Base-by-base conservation (phyloP, 2,113 vertebrate species). In the Leiothrix lutea region DNA sequence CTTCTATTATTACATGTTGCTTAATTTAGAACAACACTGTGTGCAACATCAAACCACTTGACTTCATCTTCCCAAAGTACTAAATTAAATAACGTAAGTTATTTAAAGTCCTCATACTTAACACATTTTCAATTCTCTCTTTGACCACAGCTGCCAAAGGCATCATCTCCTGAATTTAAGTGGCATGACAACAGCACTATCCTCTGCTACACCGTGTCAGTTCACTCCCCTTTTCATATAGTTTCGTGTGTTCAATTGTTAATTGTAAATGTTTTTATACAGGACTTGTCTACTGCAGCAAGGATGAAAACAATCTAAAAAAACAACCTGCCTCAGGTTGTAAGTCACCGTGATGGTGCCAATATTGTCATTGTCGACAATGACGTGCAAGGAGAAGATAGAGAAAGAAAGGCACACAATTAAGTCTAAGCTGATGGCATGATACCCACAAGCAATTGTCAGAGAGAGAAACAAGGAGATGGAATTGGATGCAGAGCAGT, bases 381-480 rank as follows among this genome's bases (percentile, higher is more conserved):
- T 62, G 56, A 88, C n/a, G 22, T 8, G 38, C 53, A 79, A 82
- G 58, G 84, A 91, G 80, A 91, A 90, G 71, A 94, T 81, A 47
- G 71, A 79, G 90, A 96, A 94, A 90, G 96, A 93, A 94, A 95
- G 70, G 54, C 77, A 88, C 51, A 79, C 87, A 95, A 93, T 96
- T 95, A 96, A 92, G 79, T 92, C 80, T 82, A 88, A 95, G 91
- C 81, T 91, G 75, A 96, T 87, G 94, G 93, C 87, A 91, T 93
- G 54, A 92, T 92, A 96, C 89, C 94, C 91, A 95, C 92, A 79
- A 96, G 94, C 94, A 88, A 80, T 80, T 95, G 94, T 96, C 94
- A 96, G 85, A 75, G 78, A 95, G 82, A 95, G 65, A 91, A 94
- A 77, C 80, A 78, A 92, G 86, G 78, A 80, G 80, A 88, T 57